Base-by-base conservation (phyloP, 2,797 vertebrate species). In the Pipistrellus pygmaeus region DNA sequence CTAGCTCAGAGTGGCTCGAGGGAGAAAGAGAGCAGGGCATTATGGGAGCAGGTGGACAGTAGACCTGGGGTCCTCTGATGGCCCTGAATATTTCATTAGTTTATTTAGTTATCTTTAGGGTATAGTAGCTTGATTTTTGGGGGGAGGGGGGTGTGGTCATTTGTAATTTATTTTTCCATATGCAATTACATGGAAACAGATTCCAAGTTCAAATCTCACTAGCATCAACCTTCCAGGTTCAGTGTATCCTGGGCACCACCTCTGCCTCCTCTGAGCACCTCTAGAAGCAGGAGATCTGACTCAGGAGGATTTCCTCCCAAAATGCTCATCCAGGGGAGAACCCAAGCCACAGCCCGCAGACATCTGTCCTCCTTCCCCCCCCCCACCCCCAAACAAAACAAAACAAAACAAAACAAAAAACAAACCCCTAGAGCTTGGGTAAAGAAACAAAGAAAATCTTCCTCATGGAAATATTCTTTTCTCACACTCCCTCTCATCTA, bases 151-250 rank as follows among this genome's bases (percentile, higher is more conserved):
- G 5, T 11, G n/a, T 62, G 51, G 12, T 14, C 11, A 35, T 55
- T 87, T 51, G 17, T 5, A 87, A 8, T 80, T 84, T 71, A 46
- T 83, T 17, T 41, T 14, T 73, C 64, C 30, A 32, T 66, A 44
- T 72, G 38, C 38, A 62, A 77, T 85, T 60, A n/a, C 12, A 46
- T 18, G 41, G 76, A 76, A 77, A 32, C 27, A 71, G 55, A 94
- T 91, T 95, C 53, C 68, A 64, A 41, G 12, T 77, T 93, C 46
- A 73, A 35, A 66, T 81, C 60, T 72, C n/a, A 57, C 80, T 18
- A 82, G 30, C 46, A 72, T 41, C 14, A 3, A 27, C 15, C 9
- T 44, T n/a, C 41, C 25, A 62, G 38, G 62, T n/a, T 93, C 53
- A 68, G 1, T 25, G 35, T 46, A 15, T 46, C 17, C 20, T 48